These are phyloP conservation scores for Morelia viridis DNA, from an alignment of 2,797 vertebrate genomes.

Conservation along the genomic window DNA sequence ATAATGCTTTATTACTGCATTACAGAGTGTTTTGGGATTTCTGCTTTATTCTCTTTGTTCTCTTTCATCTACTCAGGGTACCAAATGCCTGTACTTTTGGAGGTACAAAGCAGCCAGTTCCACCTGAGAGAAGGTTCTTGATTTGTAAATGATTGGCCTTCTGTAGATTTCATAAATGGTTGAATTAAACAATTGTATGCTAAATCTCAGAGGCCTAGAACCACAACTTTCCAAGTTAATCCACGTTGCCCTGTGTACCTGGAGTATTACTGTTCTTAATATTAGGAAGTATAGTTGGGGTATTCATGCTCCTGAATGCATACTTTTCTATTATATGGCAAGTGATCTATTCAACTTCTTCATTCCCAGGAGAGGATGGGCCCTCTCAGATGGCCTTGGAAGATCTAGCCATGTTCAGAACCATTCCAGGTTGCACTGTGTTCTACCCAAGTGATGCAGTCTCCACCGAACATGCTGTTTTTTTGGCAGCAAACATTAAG, in stretches of 20 bases:
- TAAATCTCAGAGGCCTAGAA: background rate
- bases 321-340: background rate
- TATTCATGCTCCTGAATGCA: background rate
- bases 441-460: conserved; percentile 89
- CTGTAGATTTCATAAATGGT: background rate
- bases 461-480: conserved; percentile 82
- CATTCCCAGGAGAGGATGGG: conserved; percentile 80
- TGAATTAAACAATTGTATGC: background rate
- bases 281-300: background rate
- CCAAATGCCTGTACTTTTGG: background rate
- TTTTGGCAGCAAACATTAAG: conserved; percentile 83
- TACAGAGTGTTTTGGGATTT: background rate
- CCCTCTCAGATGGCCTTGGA: conserved; percentile 90
- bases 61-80: background rate
- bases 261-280: background rate
- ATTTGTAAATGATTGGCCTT: background rate
- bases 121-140: background rate
- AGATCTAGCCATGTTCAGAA: conserved; percentile 89
- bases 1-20: too few relatives aligned
- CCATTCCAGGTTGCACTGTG: conserved; percentile 84
- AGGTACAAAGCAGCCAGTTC: background rate
- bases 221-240: background rate
- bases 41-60: background rate
- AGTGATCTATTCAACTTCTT: background rate
- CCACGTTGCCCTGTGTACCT: background rate